These are phyloP conservation scores for Cladopsammia gracilis DNA, from an alignment of 64 coral and sea anemone genomes.

Conservation along the genomic window DNA sequence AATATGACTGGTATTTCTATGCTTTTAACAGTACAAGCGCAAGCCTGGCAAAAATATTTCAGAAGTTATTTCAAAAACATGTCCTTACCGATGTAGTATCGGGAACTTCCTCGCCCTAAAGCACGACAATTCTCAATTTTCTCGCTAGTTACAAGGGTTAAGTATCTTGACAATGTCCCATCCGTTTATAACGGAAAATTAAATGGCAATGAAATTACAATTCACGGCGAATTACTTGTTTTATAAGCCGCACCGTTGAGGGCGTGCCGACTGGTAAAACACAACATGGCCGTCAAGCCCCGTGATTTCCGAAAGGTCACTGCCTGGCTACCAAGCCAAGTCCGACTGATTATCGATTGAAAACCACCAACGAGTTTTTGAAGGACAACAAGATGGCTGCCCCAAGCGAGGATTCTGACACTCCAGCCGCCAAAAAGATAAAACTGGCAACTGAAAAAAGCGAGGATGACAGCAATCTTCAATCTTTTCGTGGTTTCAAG, in stretches of 20 bases:
- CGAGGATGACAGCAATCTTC: neutral
- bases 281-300: constrained; percentile 35
- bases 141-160: neutral
- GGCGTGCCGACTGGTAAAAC: constrained; percentile 42
- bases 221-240: constrained; percentile 19
- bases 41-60: constrained; percentile 12
- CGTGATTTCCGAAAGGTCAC: neutral
- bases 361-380: neutral
- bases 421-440: constrained; percentile 43
- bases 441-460: constrained; percentile 28
- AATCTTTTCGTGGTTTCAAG: constrained; percentile 71
- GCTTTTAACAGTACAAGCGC: neutral
- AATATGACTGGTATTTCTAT: constrained; percentile 24
- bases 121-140: neutral
- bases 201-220: constrained; percentile 13
- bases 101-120: constrained; percentile 8
- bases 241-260: constrained; percentile 15
- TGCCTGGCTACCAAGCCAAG: constrained; percentile 31
- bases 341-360: constrained; percentile 6
- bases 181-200: constrained; percentile 1
- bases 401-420: constrained; percentile 22
- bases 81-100: constrained; percentile 18
- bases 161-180: constrained; percentile 28
- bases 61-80: constrained; percentile 5
- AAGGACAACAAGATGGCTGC: neutral